Conservation (phyloP, 2,797 vertebrate genomes). For the Sebastes steindachneri region DNA sequence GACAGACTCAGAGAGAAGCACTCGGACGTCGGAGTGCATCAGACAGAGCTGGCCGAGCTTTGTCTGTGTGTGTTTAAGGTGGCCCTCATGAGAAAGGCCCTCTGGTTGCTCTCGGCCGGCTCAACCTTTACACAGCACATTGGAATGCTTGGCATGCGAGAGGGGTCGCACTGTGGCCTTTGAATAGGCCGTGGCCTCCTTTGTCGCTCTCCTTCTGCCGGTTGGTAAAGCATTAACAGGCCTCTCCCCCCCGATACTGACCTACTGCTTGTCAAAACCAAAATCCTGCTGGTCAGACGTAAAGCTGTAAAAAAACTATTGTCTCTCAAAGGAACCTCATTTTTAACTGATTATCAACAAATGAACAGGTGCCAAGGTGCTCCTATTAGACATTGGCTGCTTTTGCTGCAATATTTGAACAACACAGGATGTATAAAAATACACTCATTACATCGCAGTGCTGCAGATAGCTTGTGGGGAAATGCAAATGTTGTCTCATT, state of each 20-base stretch:
- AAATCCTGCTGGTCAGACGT: constrained; percentile 51
- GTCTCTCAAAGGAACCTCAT: constrained; percentile 48
- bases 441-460: constrained; percentile 22
- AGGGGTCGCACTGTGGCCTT: constrained; percentile 78
- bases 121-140: constrained; percentile 88
- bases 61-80: constrained; percentile 72
- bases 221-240: constrained; percentile 79
- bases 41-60: constrained; percentile 39
- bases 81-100: constrained; percentile 78
- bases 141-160: constrained; percentile 89
- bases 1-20: constrained; percentile 6
- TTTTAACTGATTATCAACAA: constrained; percentile 30
- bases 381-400: not conserved
- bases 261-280: constrained; percentile 57
- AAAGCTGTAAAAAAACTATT: constrained; percentile 48
- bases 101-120: constrained; percentile 56
- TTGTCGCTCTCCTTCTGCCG: constrained; percentile 83
- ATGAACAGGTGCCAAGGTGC: not conserved
- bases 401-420: constrained; percentile 36
- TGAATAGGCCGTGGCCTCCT: constrained; percentile 81
- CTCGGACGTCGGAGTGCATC: constrained; percentile 9
- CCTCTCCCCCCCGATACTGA: constrained; percentile 54
- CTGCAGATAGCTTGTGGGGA: constrained; percentile 40
- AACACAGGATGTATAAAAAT: constrained; percentile 33
- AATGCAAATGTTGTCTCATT: constrained; percentile 57